These are phyloP conservation scores for Lepidostoma basale DNA, from an alignment of 1,140 invertebrate species.

Conservation along the genomic window DNA sequence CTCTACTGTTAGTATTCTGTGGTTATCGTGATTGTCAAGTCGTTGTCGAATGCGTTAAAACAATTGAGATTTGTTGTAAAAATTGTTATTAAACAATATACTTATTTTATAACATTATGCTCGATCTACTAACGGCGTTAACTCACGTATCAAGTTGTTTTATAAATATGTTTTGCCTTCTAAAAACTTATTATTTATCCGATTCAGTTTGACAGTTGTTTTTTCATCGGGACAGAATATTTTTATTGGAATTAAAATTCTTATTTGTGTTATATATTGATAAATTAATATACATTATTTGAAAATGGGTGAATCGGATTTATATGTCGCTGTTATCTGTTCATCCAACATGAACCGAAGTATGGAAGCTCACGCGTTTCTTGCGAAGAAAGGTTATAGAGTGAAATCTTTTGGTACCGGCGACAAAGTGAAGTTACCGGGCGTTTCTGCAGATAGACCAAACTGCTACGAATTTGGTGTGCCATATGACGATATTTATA, in stretches of 20 bases:
- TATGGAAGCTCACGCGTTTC: conserved; percentile 98
- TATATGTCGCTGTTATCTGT: conserved; percentile 94
- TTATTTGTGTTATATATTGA: background rate
- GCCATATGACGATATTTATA: conserved; percentile 96
- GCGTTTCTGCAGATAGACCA: conserved; percentile 90
- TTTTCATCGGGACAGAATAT: no score
- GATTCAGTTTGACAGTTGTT: background rate
- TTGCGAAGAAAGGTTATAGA: conserved; percentile 95
- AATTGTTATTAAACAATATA: no score
- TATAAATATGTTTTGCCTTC: background rate
- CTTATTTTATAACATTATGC: no score
- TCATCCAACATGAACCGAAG: conserved; percentile 99
- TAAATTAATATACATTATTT: background rate
- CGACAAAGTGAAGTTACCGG: conserved; percentile 96
- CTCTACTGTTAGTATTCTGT: no score
- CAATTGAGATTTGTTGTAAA: no score
- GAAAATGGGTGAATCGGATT: conserved; percentile 59
- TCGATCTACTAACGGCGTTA: no score
- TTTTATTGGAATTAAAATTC: no score
- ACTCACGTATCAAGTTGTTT: background rate
- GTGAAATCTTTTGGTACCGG: conserved; percentile 98
- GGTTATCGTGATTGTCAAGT: no score
- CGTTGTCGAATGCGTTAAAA: no score
- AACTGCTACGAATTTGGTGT: conserved; percentile 98
- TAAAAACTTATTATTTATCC: background rate